Evolutionary conservation across 2,888 invertebrate genomes (phyloP), one percentile per base, ranked within the genome.

Genomic region (Nomada fucata): DNA sequence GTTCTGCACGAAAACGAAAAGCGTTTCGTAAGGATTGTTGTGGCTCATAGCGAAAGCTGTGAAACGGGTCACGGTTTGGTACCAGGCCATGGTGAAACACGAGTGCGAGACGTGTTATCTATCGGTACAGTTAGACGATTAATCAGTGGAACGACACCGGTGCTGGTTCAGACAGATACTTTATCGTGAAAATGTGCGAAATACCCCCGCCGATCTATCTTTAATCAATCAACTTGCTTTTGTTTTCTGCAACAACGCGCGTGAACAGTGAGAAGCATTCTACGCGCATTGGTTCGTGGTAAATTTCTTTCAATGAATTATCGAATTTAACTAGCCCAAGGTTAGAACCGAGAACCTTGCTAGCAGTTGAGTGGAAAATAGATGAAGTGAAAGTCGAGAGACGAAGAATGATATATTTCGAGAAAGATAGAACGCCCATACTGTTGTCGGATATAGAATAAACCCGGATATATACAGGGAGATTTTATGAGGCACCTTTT

Each of bases 11-110:
- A 42, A 44, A 57, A 73, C 26, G 65, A 64, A 67, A 64, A 59
- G 57, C 42, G 53, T 82, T 77, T 65, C 79, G 70, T 52, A 74
- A 82, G 60, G 42, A 64, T 60, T n/a, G 55, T 47, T 70, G 73
- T 74, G 79, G 36, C 29, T 57, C 74, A 60, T 13, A 61, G 74
- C 67, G 82, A 79, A 75, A 82, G 82, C 71, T 75, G 70, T 55
- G 67, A 67, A 79, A 52, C 79, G 67, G 79, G 71, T 64, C 59
- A 52, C 61, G 59, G 74, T 79, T 71, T 44, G 59, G 71, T 72
- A 60, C 61, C 60, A 7, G 18, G 47, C 42, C 23, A 23, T 26
- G 44, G 36, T 74, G 81, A 72, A 74, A 79, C 67, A 26, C 60
- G 78, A 78, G 60, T 60, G 44, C n/a, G 50, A 11, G 29, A n/a